A percentile compares a stretch with the other conserved stretches of the same genome.
These are phyloP conservation scores for Steatornis caripensis DNA, from an alignment of 2,113 vertebrate species.

Conservation along the genomic window DNA sequence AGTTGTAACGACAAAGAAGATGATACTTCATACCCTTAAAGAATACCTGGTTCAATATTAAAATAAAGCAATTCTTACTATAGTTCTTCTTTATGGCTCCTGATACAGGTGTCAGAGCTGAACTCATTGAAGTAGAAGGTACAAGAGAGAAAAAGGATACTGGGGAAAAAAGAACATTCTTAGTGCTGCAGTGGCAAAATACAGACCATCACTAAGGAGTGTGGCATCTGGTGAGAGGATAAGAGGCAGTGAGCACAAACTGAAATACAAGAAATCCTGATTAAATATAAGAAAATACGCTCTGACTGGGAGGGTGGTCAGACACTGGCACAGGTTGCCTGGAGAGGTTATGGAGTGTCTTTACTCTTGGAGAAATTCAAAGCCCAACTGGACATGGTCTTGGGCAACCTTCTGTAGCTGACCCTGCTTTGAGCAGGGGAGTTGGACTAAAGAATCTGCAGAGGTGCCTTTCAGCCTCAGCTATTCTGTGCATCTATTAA, in stretches of 20 bases:
- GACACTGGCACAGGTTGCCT: neutral
- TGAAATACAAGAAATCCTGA: neutral
- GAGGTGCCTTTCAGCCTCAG: neutral
- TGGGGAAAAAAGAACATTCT: accelerated
- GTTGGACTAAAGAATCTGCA: neutral
- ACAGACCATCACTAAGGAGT: neutral
- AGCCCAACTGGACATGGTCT: neutral
- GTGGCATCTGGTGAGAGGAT: neutral
- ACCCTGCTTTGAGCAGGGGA: neutral
- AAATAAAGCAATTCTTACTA: neutral
- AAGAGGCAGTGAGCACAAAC: neutral
- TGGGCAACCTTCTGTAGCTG: neutral
- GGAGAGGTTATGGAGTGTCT: neutral
- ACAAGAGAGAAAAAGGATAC: neutral
- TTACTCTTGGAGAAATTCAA: neutral
- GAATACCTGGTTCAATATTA: neutral
- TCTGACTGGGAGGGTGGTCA: neutral
- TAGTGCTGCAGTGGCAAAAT: neutral
- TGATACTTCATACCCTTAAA: neutral
- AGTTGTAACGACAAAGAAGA: neutral
- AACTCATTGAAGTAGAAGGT: neutral
- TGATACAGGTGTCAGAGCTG: neutral
- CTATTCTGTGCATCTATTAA: neutral
- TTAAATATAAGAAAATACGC: neutral
- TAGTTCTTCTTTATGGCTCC: neutral